phyloP scores from a whole-genome alignment of 2,797 vertebrate genomes.

The Microtus californicus region DNA sequence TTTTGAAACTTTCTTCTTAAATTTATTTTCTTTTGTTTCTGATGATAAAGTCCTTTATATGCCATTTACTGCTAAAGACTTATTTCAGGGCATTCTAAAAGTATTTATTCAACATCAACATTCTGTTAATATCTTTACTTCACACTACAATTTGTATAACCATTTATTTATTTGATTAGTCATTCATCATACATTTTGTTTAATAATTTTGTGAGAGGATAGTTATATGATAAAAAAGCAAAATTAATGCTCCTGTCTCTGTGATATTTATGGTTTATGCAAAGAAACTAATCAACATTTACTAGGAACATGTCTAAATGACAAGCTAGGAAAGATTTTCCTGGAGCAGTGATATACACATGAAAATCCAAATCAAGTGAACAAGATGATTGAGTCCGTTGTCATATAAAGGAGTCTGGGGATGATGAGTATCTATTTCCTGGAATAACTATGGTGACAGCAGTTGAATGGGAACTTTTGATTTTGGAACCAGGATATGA shows the following conservation, averaged over 20 bases:
- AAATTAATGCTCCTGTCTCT: background rate
- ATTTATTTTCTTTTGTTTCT: background rate
- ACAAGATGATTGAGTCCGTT: background rate
- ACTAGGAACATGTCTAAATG: background rate
- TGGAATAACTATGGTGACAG: background rate
- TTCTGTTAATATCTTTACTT: background rate
- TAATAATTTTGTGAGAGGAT: background rate
- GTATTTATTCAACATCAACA: background rate
- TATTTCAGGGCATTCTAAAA: background rate
- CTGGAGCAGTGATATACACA: background rate
- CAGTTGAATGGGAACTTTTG: background rate
- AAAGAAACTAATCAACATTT: background rate
- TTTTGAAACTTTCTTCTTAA: background rate
- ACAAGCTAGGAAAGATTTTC: background rate
- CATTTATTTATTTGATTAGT: background rate
- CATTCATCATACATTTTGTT: background rate
- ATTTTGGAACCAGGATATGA: background rate
- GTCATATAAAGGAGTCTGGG: background rate
- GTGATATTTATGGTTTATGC: background rate
- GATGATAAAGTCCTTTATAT: background rate
- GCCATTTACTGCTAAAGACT: background rate
- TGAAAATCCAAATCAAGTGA: background rate
- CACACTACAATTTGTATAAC: background rate
- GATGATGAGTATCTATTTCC: background rate
- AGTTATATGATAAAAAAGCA: background rate